Evolutionary conservation across 2,797 vertebrate species (phyloP).

Genomic region (Dendrocincla fuliginosa): DNA sequence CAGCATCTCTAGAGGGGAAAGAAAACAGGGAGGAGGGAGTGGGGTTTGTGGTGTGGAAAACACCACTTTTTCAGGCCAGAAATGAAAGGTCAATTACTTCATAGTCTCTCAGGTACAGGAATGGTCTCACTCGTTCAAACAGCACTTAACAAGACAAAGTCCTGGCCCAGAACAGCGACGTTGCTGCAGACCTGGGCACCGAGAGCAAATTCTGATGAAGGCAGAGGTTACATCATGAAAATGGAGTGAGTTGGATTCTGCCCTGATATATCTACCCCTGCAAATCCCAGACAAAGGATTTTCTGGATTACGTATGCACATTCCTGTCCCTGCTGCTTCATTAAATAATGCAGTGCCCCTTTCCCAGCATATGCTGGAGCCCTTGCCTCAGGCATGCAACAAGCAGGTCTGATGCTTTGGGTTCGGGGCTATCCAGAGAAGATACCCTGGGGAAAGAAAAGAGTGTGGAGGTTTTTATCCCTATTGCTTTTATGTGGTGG

Average conservation of each 20-base stretch:
- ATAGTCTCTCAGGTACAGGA: background rate
- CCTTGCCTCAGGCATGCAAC: background rate
- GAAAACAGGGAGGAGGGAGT: fast-evolving
- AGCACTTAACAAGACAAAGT: background rate
- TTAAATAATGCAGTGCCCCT: background rate
- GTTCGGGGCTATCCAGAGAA: background rate
- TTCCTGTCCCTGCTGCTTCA: conserved; percentile 3
- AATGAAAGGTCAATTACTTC: conserved; percentile 1
- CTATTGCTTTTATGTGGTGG: background rate
- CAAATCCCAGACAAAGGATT: background rate
- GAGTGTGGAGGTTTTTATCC: fast-evolving
- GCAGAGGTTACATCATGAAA: background rate
- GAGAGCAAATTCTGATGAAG: conserved; percentile 17
- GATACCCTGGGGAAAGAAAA: background rate
- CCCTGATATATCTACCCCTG: background rate
- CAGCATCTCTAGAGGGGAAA: background rate
- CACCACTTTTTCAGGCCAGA: background rate
- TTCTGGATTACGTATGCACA: background rate
- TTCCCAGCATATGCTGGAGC: fast-evolving
- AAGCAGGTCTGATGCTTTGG: background rate
- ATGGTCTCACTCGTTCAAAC: background rate
- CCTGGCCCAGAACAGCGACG: background rate
- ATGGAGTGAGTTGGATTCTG: background rate
- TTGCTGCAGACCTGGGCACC: background rate
- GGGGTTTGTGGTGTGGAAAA: fast-evolving